Percentiles rank a stretch among this genome's conserved stretches.
Evolutionary conservation across 2,888 invertebrate genomes (phyloP).

Genomic region (Encarsia formosa): DNA sequence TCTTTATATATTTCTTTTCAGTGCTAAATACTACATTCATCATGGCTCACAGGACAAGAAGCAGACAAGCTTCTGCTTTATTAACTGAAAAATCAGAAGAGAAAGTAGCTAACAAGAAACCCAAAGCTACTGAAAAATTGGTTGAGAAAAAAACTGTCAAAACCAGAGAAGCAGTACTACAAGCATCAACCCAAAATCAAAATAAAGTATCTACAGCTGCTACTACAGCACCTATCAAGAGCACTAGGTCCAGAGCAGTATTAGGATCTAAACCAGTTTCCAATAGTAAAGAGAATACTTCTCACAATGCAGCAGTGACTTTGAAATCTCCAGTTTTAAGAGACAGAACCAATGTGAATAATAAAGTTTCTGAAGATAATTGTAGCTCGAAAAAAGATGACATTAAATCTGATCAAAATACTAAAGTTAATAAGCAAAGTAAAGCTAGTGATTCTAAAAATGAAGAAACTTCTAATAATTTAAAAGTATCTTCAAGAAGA

Average conservation of each 20-base stretch:
- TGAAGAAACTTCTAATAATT: no score
- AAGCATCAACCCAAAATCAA: no score
- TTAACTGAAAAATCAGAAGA: not conserved
- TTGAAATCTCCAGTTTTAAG: conserved; percentile 20
- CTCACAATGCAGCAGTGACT: not conserved
- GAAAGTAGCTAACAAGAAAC: conserved; percentile 2
- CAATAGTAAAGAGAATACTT: not conserved
- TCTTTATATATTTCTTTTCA: no score
- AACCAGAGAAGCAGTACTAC: no score
- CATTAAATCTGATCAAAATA: not conserved
- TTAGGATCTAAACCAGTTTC: not conserved
- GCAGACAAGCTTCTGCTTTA: not conserved
- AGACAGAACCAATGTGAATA: conserved; percentile 21
- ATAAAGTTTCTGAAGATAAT: not conserved
- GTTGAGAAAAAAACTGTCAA: no score
- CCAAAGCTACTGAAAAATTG: no score
- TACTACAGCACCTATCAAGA: not conserved
- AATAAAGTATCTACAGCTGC: not conserved
- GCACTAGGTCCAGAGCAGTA: not conserved
- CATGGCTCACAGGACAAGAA: conserved; percentile 14
- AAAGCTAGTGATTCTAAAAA: no score
- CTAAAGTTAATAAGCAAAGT: not conserved
- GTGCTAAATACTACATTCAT: no score
- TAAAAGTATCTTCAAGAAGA: no score
- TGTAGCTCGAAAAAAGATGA: not conserved